Evolutionary conservation across 2,797 vertebrate species (phyloP).

Genomic region (Lateolabrax maculatus): DNA sequence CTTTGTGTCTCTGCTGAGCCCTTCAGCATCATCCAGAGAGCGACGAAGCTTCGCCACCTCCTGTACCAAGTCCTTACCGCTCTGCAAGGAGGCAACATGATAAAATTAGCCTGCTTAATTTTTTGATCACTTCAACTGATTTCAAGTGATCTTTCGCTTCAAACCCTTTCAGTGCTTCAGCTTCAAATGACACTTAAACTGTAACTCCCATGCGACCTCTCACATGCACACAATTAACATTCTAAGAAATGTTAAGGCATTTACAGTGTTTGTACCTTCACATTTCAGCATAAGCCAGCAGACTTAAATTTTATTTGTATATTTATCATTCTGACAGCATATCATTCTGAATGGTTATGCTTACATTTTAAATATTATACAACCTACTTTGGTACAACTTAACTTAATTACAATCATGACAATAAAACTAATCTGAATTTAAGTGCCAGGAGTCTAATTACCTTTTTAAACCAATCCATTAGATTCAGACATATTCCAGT

Average conservation of each 20-base stretch:
- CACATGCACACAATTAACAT: neutral
- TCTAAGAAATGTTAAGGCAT: too few relatives aligned
- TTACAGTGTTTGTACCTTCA: too few relatives aligned
- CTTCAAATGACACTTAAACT: neutral
- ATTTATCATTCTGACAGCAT: too few relatives aligned
- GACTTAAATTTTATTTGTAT: too few relatives aligned
- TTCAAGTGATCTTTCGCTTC: neutral
- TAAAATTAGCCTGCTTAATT: neutral
- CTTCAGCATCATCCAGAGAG: slow-evolving; percentile 90
- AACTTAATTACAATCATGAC: too few relatives aligned
- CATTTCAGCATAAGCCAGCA: too few relatives aligned
- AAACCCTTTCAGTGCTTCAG: neutral
- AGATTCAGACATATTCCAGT: too few relatives aligned
- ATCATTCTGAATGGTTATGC: neutral
- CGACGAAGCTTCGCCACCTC: slow-evolving; percentile 88
- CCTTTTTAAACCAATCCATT: too few relatives aligned
- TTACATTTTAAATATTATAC: too few relatives aligned
- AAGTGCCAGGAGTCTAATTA: too few relatives aligned
- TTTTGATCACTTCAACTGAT: neutral
- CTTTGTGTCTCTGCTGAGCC: slow-evolving; percentile 90
- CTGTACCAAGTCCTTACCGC: slow-evolving; percentile 83
- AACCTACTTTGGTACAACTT: neutral
- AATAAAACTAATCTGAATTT: neutral
- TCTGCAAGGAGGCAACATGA: slow-evolving; percentile 71
- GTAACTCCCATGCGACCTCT: neutral